Evolutionary conservation across 2,888 invertebrate genomes (phyloP).

Genomic region (Hirtodrosophila cameraria): DNA sequence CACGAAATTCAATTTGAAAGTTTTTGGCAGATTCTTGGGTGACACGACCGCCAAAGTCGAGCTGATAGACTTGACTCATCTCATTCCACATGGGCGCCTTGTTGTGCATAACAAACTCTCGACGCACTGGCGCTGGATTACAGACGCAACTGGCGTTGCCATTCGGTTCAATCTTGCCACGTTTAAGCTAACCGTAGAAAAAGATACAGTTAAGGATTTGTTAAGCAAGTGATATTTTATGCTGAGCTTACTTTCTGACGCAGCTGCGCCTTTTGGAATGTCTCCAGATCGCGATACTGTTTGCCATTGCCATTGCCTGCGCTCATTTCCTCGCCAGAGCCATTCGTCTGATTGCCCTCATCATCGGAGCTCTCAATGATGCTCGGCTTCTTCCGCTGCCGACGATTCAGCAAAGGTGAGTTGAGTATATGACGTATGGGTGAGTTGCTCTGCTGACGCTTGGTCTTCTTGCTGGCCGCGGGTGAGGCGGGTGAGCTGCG

Average conservation of each 20-base stretch:
- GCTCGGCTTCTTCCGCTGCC: constrained; percentile 90
- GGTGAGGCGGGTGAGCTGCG: constrained; percentile 91
- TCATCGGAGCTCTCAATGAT: constrained; percentile 92
- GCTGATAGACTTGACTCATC: constrained; percentile 98
- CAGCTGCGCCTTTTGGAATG: constrained; percentile 95
- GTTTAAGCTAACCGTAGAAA: constrained; percentile 88
- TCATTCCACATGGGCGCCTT: constrained; percentile 99
- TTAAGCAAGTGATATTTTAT: background rate
- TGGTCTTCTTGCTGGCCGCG: constrained; percentile 89
- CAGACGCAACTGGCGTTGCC: constrained; percentile 81
- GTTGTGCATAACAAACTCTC: constrained; percentile 98
- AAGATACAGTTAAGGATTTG: background rate
- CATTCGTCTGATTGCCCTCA: constrained; percentile 86
- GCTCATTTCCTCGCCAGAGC: constrained; percentile 85
- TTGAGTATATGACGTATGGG: constrained; percentile 93
- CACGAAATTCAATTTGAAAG: constrained; percentile 98
- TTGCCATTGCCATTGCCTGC: constrained; percentile 85
- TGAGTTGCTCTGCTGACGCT: constrained; percentile 91
- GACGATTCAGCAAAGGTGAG: constrained; percentile 92
- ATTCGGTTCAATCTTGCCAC: constrained; percentile 87
- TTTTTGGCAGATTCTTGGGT: constrained; percentile 99
- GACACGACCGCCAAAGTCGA: constrained; percentile 99
- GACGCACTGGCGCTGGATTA: constrained; percentile 85
- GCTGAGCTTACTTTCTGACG: constrained; percentile 90
- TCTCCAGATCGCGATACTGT: constrained; percentile 93